Percentiles rank a stretch among this genome's conserved stretches.
Evolutionary conservation across 1,140 invertebrate genomes (phyloP).

Genomic region (Drosophila mayri): DNA sequence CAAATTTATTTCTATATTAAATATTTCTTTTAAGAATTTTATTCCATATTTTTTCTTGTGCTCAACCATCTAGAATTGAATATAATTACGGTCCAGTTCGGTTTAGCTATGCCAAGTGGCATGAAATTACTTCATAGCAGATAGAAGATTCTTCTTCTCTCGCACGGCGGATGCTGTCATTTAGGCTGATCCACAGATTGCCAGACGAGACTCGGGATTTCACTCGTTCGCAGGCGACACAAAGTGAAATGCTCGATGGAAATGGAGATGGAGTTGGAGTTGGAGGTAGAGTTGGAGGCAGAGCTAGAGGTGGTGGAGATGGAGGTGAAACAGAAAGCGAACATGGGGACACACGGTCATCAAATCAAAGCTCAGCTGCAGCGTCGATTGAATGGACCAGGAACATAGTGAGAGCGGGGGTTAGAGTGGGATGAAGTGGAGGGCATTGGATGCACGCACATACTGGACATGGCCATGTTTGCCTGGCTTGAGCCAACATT

Average conservation of each 20-base stretch:
- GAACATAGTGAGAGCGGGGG: slow-evolving; percentile 1
- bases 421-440: neutral
- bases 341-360: slow-evolving; percentile 53
- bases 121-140: slow-evolving; percentile 74
- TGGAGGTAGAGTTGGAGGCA: neutral
- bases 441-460: slow-evolving; percentile 45
- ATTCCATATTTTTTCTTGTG: neutral
- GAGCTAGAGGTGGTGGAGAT: neutral
- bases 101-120: slow-evolving; percentile 40
- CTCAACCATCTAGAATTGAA: slow-evolving; percentile 51
- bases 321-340: slow-evolving; percentile 49
- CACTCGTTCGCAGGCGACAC: slow-evolving; percentile 52
- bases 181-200: slow-evolving; percentile 52
- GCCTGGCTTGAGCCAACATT: slow-evolving; percentile 60
- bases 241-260: slow-evolving; percentile 70
- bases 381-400: slow-evolving; percentile 33
- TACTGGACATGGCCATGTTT: slow-evolving; percentile 63
- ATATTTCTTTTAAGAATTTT: neutral
- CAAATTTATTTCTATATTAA: neutral
- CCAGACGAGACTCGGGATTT: slow-evolving; percentile 31
- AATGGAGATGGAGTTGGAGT: neutral
- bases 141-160: slow-evolving; percentile 44
- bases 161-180: slow-evolving; percentile 73
- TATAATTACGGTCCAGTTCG: slow-evolving; percentile 61
- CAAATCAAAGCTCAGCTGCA: slow-evolving; percentile 60